Conservation (phyloP, 2,888 invertebrate genomes). For the Thyatira batis region DNA sequence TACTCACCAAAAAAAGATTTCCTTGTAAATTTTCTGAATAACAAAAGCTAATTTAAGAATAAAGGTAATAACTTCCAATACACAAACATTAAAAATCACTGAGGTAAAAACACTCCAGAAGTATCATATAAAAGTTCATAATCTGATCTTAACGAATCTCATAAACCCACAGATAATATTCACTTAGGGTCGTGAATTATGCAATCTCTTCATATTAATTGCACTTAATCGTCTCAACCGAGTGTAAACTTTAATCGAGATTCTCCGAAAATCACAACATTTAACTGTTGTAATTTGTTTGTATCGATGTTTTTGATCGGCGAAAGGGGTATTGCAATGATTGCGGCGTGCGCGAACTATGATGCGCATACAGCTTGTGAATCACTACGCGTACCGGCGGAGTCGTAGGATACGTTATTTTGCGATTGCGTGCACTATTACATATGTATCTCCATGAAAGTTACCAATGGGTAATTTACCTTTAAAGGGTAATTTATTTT, state of each 20-base stretch:
- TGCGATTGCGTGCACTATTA: constrained; percentile 37
- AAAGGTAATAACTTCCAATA: background rate
- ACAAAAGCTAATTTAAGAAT: background rate
- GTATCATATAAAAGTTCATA: background rate
- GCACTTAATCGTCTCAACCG: constrained; percentile 1
- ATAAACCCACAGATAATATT: background rate
- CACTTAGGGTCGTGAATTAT: background rate
- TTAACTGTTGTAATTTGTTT: too few species aligned
- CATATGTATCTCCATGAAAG: constrained; percentile 53
- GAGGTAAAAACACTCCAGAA: background rate
- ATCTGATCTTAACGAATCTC: background rate
- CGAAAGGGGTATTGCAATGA: constrained; percentile 10
- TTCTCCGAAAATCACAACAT: background rate
- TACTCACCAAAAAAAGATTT: background rate
- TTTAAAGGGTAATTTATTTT: too few species aligned
- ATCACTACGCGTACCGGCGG: constrained; percentile 20
- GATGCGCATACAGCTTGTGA: constrained; percentile 45
- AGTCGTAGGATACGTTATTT: background rate
- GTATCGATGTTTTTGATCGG: background rate
- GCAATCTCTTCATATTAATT: background rate
- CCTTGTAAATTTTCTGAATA: background rate
- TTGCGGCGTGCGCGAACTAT: constrained; percentile 43
- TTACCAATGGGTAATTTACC: too few species aligned
- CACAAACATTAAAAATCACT: background rate
- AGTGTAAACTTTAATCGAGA: constrained; percentile 2